These are phyloP conservation scores for Pyrgus malvae DNA, from an alignment of 2,888 invertebrate species.

Conservation along the genomic window DNA sequence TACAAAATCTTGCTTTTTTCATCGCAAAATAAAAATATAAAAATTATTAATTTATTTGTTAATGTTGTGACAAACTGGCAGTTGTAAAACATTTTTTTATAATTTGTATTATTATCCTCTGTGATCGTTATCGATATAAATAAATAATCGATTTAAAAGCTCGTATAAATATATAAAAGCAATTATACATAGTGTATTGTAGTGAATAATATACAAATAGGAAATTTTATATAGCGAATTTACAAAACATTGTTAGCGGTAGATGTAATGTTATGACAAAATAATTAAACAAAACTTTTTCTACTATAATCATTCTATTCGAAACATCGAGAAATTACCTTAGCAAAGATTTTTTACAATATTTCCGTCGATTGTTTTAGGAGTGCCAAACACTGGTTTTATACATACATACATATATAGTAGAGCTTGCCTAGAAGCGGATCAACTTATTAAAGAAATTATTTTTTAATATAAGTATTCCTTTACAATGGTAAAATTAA, in stretches of 20 bases:
- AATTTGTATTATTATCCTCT: slow-evolving; percentile 17
- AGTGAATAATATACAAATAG: slow-evolving; percentile 22
- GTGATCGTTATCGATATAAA: slow-evolving; percentile 17
- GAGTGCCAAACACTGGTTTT: neutral
- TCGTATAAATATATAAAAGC: slow-evolving; percentile 22
- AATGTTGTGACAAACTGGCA: neutral
- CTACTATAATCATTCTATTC: neutral
- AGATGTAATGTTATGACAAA: slow-evolving; percentile 17
- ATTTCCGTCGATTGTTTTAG: neutral
- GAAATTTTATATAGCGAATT: slow-evolving; percentile 48
- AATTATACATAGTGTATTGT: slow-evolving; percentile 10
- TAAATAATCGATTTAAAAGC: slow-evolving; percentile 6
- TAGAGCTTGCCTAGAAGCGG: slow-evolving; percentile 14
- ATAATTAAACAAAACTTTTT: slow-evolving; percentile 3
- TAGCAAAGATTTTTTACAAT: neutral
- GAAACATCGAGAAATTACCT: slow-evolving; percentile 6
- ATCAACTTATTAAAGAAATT: neutral
- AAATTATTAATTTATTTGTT: slow-evolving; percentile 7
- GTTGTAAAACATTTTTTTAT: neutral
- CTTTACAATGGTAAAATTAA: neutral
- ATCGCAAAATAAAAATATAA: no score
- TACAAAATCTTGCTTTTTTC: no score
- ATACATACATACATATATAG: neutral
- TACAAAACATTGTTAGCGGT: slow-evolving; percentile 39
- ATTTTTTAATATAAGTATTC: neutral